Conservation (phyloP, 2,113 vertebrate genomes). For the Limanda limanda region DNA sequence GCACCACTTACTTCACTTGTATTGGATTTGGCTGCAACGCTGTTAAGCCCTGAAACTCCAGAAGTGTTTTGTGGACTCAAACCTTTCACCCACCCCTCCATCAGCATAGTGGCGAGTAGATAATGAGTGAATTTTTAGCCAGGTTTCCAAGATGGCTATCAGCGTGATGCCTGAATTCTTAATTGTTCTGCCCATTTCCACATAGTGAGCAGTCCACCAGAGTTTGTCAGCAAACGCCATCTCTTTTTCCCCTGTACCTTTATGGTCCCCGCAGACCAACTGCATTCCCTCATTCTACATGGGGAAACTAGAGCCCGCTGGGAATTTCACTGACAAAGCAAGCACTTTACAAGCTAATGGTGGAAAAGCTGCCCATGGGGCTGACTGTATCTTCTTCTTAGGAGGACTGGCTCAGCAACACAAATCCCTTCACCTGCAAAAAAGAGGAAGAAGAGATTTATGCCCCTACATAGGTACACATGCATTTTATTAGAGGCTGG, state of each 20-base stretch:
- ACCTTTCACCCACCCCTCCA: too few species aligned
- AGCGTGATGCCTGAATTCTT: constrained; percentile 25
- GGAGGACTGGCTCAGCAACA: constrained; percentile 37
- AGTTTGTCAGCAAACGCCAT: constrained; percentile 15
- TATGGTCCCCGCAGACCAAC: constrained; percentile 21
- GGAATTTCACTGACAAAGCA: constrained; percentile 50
- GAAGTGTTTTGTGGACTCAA: too few species aligned
- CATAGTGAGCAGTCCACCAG: constrained; percentile 5
- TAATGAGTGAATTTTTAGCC: constrained; percentile 1
- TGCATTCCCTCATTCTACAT: constrained; percentile 27
- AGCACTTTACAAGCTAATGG: constrained; percentile 56
- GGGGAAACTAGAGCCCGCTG: constrained; percentile 26
- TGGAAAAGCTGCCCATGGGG: not conserved
- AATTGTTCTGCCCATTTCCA: constrained; percentile 17
- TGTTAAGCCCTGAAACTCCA: too few species aligned
- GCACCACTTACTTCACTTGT: too few species aligned
- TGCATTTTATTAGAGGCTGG: constrained; percentile 57
- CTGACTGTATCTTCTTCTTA: constrained; percentile 7
- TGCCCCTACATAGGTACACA: constrained; percentile 51
- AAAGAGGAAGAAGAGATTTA: constrained; percentile 78
- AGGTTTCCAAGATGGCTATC: constrained; percentile 29
- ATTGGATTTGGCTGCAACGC: too few species aligned
- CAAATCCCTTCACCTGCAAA: constrained; percentile 65
- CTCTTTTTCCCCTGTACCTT: constrained; percentile 18
- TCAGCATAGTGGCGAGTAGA: too few species aligned